Evolutionary conservation across 2,888 invertebrate genomes (phyloP), one percentile per base, ranked within the genome.

Genomic region (Agonopterix heracliana): DNA sequence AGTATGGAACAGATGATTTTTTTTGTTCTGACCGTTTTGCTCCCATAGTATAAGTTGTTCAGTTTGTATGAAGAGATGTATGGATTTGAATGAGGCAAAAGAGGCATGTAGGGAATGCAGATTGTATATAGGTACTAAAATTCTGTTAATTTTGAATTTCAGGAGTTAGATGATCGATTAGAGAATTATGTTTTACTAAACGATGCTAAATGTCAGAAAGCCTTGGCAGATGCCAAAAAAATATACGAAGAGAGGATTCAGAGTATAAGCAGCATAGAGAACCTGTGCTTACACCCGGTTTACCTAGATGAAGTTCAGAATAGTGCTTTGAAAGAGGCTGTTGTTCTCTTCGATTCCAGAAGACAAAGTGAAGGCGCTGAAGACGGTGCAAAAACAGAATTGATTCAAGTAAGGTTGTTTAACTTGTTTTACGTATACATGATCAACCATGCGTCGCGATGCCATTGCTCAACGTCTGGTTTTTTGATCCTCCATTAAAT

Each of bases 151-250:
- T 26, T 26, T 26, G 26, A 0, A 26, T 26, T 38, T 38, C n/a
- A 72, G 72, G 70, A 70, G 26, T 49, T 72, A 40, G 59, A 65
- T 1, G 57, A 50, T 1, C 49, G 50, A 14, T 50, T 68, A n/a
- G 17, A 54, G 1, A 45, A 54, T 10, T 63, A 64, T 49, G 42
- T 52, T n/a, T 51, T 58, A 41, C 52, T 64, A 41, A 72, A 72
- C 51, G 59, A 66, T 12, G 56, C 54, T 1, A 72, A 69, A 51
- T 51, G 64, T 5, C 54, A 60, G n/a, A 56, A 53, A 14, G 55
- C 57, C 0, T 5, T 63, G 3, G 36, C 50, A 0, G 43, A 49
- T 4, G 55, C 63, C 4, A 63, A 54, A 34, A 50, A 43, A 9
- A 54, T 54, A n/a, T 70, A 71, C 46, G 62, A 66, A 2, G 56